These are phyloP conservation scores for Benthosema pterotum DNA, from an alignment of 2,797 vertebrate species.

Conservation along the genomic window DNA sequence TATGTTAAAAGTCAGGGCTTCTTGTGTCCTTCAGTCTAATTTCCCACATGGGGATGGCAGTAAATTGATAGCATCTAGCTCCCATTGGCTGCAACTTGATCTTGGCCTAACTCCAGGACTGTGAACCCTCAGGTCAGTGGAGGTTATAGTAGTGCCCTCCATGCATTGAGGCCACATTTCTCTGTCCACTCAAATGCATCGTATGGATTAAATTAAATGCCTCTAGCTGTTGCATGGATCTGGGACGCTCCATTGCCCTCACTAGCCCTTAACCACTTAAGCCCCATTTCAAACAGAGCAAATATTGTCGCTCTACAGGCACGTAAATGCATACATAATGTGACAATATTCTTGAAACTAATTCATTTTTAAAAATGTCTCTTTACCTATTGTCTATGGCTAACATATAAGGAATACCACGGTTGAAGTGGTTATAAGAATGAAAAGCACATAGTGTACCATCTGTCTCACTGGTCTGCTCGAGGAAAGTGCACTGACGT, in stretches of 20 bases:
- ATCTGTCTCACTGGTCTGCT: conserved; percentile 25
- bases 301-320: too few relatives aligned
- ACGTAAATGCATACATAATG: too few relatives aligned
- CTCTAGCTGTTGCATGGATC: conserved; percentile 42
- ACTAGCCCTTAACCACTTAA: too few relatives aligned
- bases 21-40: conserved; percentile 42
- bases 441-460: conserved; percentile 36
- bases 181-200: conserved; percentile 59
- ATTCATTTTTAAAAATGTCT: too few relatives aligned
- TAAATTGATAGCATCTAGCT: conserved; percentile 60
- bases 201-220: conserved; percentile 61
- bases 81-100: conserved; percentile 67
- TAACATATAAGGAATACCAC: too few relatives aligned
- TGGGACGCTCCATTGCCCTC: conserved; percentile 39
- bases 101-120: conserved; percentile 60
- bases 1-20: conserved; percentile 42
- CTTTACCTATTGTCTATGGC: too few relatives aligned
- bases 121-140: conserved; percentile 58
- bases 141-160: conserved; percentile 59
- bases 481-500: not conserved
- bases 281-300: too few relatives aligned
- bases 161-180: conserved; percentile 57
- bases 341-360: too few relatives aligned
- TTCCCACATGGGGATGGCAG: conserved; percentile 51
- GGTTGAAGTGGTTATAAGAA: conserved; percentile 10